phyloP scores from a whole-genome alignment of 2,888 invertebrate genomes.

The Ypsolopha sequella region DNA sequence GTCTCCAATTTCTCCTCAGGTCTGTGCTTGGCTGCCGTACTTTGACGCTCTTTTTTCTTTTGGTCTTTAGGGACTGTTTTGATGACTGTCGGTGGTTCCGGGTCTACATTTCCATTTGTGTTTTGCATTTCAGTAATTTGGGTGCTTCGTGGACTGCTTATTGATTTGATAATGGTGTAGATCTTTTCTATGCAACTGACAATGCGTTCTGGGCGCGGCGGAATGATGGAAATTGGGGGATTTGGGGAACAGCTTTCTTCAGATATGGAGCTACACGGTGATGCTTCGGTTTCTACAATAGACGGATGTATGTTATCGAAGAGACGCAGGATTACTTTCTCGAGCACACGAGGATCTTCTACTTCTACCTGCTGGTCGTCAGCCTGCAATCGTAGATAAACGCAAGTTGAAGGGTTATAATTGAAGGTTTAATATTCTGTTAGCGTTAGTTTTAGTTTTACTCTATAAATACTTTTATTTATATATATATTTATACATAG shows the following conservation, averaged over 20 bases:
- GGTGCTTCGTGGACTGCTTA: not conserved
- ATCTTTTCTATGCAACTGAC: constrained; percentile 47
- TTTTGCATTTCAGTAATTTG: not conserved
- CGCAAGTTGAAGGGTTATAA: no score
- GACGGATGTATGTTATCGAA: constrained; percentile 45
- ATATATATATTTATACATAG: no score
- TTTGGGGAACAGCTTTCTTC: constrained; percentile 6
- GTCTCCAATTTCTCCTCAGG: not conserved
- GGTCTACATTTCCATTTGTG: not conserved
- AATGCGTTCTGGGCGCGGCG: constrained; percentile 40
- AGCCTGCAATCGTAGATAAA: no score
- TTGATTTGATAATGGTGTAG: constrained; percentile 31
- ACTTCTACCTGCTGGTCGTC: constrained; percentile 24
- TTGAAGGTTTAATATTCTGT: no score
- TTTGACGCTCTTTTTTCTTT: not conserved
- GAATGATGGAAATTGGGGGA: constrained; percentile 30
- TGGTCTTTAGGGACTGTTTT: not conserved
- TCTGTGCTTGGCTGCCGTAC: not conserved
- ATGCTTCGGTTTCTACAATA: constrained; percentile 10
- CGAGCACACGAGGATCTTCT: constrained; percentile 77
- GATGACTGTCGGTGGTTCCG: not conserved
- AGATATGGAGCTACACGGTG: constrained; percentile 2
- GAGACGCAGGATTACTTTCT: constrained; percentile 77
- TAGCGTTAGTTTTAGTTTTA: no score
- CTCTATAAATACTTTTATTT: no score